Conservation (phyloP, 2,113 vertebrate genomes). For the Ciconia maguari region DNA sequence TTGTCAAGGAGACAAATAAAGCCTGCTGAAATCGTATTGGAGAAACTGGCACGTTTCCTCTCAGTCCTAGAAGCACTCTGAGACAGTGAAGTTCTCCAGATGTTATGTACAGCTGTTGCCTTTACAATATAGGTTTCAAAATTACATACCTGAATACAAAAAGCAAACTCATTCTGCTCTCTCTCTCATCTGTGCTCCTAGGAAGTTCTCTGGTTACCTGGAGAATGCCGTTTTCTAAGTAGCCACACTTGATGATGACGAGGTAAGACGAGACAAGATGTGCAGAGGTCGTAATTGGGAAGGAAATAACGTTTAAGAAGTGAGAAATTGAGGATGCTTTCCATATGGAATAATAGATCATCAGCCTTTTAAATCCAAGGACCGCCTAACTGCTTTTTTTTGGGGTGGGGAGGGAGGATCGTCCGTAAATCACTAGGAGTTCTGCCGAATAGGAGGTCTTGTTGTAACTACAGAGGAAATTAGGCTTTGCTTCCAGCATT, state of each 20-base stretch:
- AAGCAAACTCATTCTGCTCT: rapidly evolving
- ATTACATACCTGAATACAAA: background rate
- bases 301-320: background rate
- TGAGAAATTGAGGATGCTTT: background rate
- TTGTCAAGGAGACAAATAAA: conserved; percentile 17
- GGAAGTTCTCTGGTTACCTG: background rate
- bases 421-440: background rate
- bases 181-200: background rate
- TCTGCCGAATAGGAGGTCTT: background rate
- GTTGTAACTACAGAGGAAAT: background rate
- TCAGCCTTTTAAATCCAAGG: background rate
- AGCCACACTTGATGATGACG: background rate
- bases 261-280: background rate
- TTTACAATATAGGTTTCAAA: background rate
- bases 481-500: rapidly evolving
- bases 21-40: background rate
- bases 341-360: background rate
- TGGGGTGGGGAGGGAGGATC: no score
- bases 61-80: background rate
- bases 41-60: background rate
- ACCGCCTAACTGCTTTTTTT: background rate
- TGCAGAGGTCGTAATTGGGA: background rate
- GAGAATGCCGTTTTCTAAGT: background rate
- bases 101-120: background rate
- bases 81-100: conserved; percentile 6